phyloP scores from a whole-genome alignment of 2,113 vertebrate genomes.

The Mesocricetus auratus region DNA sequence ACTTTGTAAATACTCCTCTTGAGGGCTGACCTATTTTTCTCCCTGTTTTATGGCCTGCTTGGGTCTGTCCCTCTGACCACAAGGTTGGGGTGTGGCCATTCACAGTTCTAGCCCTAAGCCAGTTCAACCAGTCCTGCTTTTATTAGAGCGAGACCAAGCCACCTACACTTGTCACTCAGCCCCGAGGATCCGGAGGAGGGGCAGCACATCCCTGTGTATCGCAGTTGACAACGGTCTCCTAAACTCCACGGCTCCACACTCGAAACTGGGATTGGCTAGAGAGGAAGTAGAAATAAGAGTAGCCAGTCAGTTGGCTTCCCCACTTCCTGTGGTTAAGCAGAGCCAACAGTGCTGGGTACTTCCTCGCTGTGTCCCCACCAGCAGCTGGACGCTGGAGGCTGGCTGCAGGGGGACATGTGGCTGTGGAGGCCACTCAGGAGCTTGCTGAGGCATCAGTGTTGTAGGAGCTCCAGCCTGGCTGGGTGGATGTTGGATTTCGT shows the following conservation, averaged over 20 bases:
- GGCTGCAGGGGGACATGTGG: background rate
- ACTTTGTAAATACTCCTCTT: background rate
- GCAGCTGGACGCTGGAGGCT: background rate
- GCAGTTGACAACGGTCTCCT: background rate
- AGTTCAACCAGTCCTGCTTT: background rate
- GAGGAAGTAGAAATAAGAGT: background rate
- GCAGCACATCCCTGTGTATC: background rate
- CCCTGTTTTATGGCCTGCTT: background rate
- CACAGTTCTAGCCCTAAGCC: background rate
- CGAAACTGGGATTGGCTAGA: background rate
- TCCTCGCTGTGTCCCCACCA: accelerated
- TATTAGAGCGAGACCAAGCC: background rate
- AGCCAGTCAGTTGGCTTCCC: background rate
- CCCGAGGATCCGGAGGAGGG: background rate
- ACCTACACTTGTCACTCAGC: background rate
- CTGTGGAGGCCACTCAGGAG: background rate
- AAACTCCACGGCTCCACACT: background rate
- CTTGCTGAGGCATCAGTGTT: background rate
- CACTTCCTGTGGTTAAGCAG: background rate
- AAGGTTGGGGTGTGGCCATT: no score
- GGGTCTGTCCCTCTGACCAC: background rate
- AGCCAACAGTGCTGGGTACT: accelerated
- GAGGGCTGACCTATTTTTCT: background rate
- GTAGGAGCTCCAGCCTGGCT: background rate
- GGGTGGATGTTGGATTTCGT: background rate